Evolutionary conservation across 2,888 invertebrate genomes (phyloP).

Genomic region (Drosophila neotestacea): DNA sequence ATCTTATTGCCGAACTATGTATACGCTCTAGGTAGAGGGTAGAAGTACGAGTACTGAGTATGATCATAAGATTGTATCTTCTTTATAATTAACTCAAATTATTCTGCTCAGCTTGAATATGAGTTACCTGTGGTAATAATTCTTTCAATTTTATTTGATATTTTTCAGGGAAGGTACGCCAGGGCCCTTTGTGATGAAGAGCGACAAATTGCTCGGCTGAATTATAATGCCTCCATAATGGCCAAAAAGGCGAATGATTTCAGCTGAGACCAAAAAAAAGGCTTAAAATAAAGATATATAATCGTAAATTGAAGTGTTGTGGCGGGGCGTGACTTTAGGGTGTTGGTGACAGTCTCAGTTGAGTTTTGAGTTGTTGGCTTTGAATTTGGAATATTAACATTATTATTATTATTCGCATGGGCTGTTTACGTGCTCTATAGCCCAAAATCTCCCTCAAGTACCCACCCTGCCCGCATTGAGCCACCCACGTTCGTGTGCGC

Average conservation of each 20-base stretch:
- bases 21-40: neutral
- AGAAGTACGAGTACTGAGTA: neutral
- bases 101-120: slow-evolving; percentile 54
- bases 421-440: slow-evolving; percentile 68
- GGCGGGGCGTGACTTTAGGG: slow-evolving; percentile 73
- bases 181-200: slow-evolving; percentile 38
- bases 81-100: slow-evolving; percentile 26
- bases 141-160: slow-evolving; percentile 40
- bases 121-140: slow-evolving; percentile 35
- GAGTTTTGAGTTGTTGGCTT: slow-evolving; percentile 37
- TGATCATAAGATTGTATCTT: neutral
- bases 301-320: slow-evolving; percentile 62
- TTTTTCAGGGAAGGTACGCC: slow-evolving; percentile 15
- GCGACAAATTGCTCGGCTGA: slow-evolving; percentile 51
- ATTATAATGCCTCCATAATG: slow-evolving; percentile 51
- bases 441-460: slow-evolving; percentile 41
- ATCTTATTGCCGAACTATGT: neutral
- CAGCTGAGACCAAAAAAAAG: slow-evolving; percentile 34
- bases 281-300: slow-evolving; percentile 55
- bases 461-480: slow-evolving; percentile 41
- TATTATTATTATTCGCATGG: slow-evolving; percentile 49
- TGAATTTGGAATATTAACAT: slow-evolving; percentile 40
- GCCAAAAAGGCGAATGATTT: slow-evolving; percentile 42
- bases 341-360: slow-evolving; percentile 55
- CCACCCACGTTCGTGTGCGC: slow-evolving; percentile 47